These are phyloP conservation scores for Aphidius ervi DNA, from an alignment of 1,140 invertebrate species.

Conservation along the genomic window DNA sequence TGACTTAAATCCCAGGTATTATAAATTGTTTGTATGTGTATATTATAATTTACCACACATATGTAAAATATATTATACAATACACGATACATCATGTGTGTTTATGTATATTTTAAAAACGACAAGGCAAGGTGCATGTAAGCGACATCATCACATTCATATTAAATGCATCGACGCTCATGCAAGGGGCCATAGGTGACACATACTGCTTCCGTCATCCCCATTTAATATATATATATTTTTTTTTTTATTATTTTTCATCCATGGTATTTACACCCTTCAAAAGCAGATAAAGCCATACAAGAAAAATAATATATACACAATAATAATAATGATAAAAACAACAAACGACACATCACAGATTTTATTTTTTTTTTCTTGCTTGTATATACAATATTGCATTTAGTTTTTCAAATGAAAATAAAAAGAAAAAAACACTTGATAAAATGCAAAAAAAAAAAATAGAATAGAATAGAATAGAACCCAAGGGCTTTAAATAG, in stretches of 20 bases:
- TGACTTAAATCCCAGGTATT: no score
- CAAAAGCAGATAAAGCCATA: background rate
- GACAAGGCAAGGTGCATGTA: no score
- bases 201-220: no score
- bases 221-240: no score
- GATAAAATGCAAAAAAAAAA: no score
- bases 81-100: no score
- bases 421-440: no score
- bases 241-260: background rate
- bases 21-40: no score
- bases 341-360: background rate
- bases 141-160: constrained; percentile 12
- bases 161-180: constrained; percentile 9
- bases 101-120: no score
- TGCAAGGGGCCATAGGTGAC: background rate
- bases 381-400: background rate
- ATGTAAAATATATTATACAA: no score
- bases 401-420: background rate
- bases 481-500: constrained; percentile 13
- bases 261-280: constrained; percentile 9
- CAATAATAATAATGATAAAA: constrained; percentile 1
- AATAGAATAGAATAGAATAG: background rate
- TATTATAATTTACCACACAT: no score
- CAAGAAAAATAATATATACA: background rate
- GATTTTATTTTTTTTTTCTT: constrained; percentile 8